Percentiles rank a stretch among this genome's conserved stretches.
These are phyloP conservation scores for Adineta ricciae DNA, from an alignment of 2,888 invertebrate species.

Conservation along the genomic window DNA sequence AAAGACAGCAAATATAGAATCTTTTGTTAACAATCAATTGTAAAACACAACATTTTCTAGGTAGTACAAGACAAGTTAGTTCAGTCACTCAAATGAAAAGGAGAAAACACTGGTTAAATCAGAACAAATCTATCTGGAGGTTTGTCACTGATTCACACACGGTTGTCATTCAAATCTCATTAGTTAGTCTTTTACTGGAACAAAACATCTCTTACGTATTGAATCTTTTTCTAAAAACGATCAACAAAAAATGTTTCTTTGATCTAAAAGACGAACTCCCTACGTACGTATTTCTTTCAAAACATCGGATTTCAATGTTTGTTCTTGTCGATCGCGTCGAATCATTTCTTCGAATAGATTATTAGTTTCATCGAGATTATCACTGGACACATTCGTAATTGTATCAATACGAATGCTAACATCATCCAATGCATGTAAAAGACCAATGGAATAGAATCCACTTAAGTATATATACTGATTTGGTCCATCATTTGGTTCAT, in stretches of 20 bases:
- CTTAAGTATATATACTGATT: slow-evolving; percentile 45
- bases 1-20: not conserved
- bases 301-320: slow-evolving; percentile 4
- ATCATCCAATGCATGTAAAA: slow-evolving; percentile 42
- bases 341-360: slow-evolving; percentile 9
- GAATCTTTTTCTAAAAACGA: not conserved
- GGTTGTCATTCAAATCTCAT: not conserved
- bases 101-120: not conserved
- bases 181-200: not conserved
- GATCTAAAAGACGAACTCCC: too few species aligned
- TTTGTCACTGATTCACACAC: not conserved
- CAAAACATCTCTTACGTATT: not conserved
- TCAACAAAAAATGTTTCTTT: not conserved
- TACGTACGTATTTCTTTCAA: not conserved
- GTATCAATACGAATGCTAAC: slow-evolving; percentile 41
- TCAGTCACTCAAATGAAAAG: not conserved
- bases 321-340: not conserved
- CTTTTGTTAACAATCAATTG: too few species aligned
- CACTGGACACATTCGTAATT: slow-evolving; percentile 22
- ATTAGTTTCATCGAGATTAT: not conserved
- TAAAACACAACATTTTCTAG: not conserved
- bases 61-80: not conserved
- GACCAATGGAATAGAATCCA: slow-evolving; percentile 44
- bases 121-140: not conserved
- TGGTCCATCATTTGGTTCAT: slow-evolving; percentile 49